Evolutionary conservation across 2,797 vertebrate genomes (phyloP).

Genomic region (Spea hammondii): DNA sequence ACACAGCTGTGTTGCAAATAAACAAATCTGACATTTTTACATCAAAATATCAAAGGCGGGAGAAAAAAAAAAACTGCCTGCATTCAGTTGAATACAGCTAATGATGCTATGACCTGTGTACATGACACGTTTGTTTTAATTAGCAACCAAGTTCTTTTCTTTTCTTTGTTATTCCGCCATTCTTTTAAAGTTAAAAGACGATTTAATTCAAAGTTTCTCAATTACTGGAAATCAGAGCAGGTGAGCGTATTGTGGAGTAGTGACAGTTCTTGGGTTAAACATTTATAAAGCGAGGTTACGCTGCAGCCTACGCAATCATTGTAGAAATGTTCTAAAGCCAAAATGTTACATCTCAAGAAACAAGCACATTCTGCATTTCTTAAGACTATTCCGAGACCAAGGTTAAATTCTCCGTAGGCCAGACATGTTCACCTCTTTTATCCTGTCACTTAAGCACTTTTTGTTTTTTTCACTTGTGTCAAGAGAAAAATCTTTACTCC

Average conservation of each 20-base stretch:
- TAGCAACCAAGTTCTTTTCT: not conserved
- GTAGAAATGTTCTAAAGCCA: not conserved
- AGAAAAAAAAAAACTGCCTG: too few species aligned
- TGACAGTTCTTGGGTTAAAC: slow-evolving; percentile 22
- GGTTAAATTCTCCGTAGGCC: not conserved
- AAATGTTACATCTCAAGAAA: slow-evolving; percentile 18
- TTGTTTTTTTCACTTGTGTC: not conserved
- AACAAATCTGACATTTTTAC: too few species aligned
- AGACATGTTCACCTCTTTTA: slow-evolving; percentile 4
- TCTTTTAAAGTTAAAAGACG: not conserved
- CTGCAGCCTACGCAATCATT: not conserved
- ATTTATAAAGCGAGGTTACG: slow-evolving; percentile 17
- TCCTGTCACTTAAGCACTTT: slow-evolving; percentile 1
- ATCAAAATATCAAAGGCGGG: too few species aligned
- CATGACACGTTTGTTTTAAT: too few species aligned
- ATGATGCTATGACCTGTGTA: too few species aligned
- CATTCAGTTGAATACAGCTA: too few species aligned
- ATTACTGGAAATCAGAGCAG: slow-evolving; percentile 10
- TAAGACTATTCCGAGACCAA: not conserved
- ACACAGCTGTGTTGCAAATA: too few species aligned
- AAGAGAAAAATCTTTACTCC: not conserved
- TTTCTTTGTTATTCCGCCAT: not conserved
- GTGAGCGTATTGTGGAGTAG: not conserved
- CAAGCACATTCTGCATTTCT: slow-evolving; percentile 3
- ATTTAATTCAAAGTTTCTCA: slow-evolving; percentile 26